Conservation (phyloP, 2,888 invertebrate genomes). For the Caenorhabditis zanzibari region DNA sequence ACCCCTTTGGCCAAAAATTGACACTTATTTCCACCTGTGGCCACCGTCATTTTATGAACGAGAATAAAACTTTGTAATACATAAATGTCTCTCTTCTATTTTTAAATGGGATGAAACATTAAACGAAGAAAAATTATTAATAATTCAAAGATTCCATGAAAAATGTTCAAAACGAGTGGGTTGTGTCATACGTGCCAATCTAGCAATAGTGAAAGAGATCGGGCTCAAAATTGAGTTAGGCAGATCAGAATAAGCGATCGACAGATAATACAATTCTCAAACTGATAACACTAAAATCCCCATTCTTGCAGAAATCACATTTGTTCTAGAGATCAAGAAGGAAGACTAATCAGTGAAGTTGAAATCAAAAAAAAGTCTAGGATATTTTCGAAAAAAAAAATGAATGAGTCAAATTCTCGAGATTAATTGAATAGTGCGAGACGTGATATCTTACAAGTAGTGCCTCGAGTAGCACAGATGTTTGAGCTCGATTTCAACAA, state of each 20-base stretch:
- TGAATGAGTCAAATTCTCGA: slow-evolving; percentile 26
- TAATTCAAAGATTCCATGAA: slow-evolving; percentile 14
- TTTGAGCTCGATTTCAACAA: slow-evolving; percentile 26
- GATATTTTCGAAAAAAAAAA: neutral
- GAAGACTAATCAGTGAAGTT: slow-evolving; percentile 1
- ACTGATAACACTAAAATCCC: neutral
- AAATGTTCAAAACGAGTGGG: slow-evolving; percentile 18
- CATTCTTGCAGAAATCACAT: slow-evolving; percentile 19
- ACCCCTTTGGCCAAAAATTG: no score
- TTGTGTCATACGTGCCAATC: slow-evolving; percentile 29
- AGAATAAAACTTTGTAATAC: no score
- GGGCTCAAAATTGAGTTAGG: neutral
- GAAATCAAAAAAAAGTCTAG: neutral
- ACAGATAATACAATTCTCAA: slow-evolving; percentile 1
- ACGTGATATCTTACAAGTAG: slow-evolving; percentile 52
- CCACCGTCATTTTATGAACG: no score
- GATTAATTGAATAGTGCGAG: slow-evolving; percentile 30
- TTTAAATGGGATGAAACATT: slow-evolving; percentile 3
- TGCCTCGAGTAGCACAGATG: slow-evolving; percentile 1
- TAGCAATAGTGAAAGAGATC: neutral
- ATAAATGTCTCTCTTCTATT: neutral
- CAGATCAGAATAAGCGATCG: neutral
- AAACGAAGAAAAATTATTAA: neutral
- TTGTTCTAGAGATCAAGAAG: neutral
- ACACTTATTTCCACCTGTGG: no score